phyloP scores from a whole-genome alignment of 2,888 invertebrate species.

The Caenorhabditis afra region DNA sequence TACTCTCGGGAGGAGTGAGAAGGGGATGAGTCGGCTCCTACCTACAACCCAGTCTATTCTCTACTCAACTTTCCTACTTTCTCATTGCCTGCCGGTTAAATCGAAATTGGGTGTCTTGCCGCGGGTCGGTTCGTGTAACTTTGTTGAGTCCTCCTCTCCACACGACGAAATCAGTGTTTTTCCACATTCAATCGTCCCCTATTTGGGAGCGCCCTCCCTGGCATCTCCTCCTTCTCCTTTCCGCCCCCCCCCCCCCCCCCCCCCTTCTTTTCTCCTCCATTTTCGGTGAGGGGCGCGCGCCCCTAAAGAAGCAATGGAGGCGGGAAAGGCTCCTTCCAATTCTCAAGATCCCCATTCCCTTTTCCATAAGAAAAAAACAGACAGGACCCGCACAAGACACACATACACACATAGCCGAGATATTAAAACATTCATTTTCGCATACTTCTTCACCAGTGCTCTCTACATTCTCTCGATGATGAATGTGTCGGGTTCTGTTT shows the following conservation, averaged over 20 bases:
- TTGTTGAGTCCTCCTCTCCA: conserved; percentile 47
- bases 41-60: neutral
- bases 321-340: conserved; percentile 50
- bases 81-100: conserved; percentile 24
- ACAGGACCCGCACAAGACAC: conserved; percentile 14
- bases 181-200: conserved; percentile 52
- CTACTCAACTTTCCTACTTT: conserved; percentile 25
- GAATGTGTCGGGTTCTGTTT: conserved; percentile 51
- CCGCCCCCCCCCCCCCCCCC: too few species aligned
- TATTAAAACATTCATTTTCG: conserved; percentile 56
- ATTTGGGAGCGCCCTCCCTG: conserved; percentile 49
- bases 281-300: conserved; percentile 25
- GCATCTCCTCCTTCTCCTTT: conserved; percentile 32
- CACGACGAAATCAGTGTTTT: conserved; percentile 52
- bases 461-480: conserved; percentile 18
- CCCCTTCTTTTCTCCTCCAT: conserved; percentile 16
- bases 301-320: conserved; percentile 26
- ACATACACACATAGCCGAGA: conserved; percentile 42
- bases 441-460: conserved; percentile 38
- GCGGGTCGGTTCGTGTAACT: conserved; percentile 55
- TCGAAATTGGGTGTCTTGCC: conserved; percentile 48
- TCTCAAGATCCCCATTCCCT: conserved; percentile 57
- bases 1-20: conserved; percentile 8
- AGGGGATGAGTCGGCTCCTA: conserved; percentile 15
- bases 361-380: conserved; percentile 54